Percentiles rank a stretch among this genome's conserved stretches.
These are phyloP conservation scores for Mamestra configurata DNA, from an alignment of 1,140 invertebrate genomes.

Conservation along the genomic window DNA sequence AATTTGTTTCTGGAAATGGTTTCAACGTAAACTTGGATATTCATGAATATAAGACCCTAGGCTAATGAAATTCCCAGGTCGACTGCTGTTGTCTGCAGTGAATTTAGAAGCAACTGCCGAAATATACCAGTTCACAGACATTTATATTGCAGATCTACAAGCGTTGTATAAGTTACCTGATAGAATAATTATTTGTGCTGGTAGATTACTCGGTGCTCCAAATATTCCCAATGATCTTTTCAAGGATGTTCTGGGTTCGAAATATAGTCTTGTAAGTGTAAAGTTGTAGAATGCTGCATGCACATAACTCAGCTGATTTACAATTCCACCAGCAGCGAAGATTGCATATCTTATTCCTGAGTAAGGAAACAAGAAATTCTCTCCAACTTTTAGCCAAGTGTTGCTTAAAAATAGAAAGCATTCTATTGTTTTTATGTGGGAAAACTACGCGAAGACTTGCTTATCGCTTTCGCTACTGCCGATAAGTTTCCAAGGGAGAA, in stretches of 20 bases:
- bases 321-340: neutral
- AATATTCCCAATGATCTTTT: neutral
- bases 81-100: neutral
- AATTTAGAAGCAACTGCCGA: neutral
- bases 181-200: neutral
- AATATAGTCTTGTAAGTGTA: neutral
- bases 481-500: constrained; percentile 6
- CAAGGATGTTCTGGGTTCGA: neutral
- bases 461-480: constrained; percentile 51
- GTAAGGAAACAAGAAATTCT: constrained; percentile 3
- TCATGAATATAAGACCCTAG: constrained; percentile 1
- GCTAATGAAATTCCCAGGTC: constrained; percentile 1
- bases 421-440: constrained; percentile 41
- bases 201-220: neutral
- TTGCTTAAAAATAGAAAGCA: constrained; percentile 32
- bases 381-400: constrained; percentile 16
- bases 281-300: neutral
- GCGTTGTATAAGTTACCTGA: neutral
- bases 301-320: neutral
- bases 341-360: constrained; percentile 28
- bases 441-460: constrained; percentile 20
- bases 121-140: neutral
- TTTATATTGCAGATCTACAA: neutral
- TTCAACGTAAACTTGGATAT: neutral
- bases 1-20: neutral